phyloP scores from a whole-genome alignment of 2,113 vertebrate genomes.

The Anguilla rostrata region DNA sequence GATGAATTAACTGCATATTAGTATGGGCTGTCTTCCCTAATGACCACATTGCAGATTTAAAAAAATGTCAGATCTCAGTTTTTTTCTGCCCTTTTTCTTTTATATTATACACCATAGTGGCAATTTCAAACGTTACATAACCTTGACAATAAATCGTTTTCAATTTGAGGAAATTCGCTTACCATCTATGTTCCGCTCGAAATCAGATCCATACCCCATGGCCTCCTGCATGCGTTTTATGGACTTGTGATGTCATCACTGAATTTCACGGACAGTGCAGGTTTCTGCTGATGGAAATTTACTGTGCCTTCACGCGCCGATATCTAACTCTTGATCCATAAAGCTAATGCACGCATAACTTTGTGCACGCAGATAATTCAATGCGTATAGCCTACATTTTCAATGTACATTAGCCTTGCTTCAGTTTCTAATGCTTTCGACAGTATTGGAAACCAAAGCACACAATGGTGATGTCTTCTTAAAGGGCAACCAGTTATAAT shows the following conservation, averaged over 20 bases:
- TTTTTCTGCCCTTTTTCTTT: neutral
- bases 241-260: neutral
- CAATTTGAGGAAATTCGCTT: neutral
- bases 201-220: conserved; percentile 2
- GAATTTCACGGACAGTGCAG: conserved; percentile 8
- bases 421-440: neutral
- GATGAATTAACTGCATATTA: conserved; percentile 56
- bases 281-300: neutral
- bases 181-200: neutral
- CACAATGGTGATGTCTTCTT: neutral
- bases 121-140: conserved; percentile 7
- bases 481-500: neutral
- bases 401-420: neutral
- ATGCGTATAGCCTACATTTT: neutral
- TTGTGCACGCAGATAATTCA: neutral
- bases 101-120: conserved; percentile 16
- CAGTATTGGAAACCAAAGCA: neutral
- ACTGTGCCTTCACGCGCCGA: neutral
- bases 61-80: neutral
- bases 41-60: conserved; percentile 33
- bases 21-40: conserved; percentile 39
- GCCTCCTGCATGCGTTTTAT: neutral
- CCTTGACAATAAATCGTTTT: neutral
- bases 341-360: conserved; percentile 13
- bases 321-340: conserved; percentile 1